Conservation (phyloP, 2,888 invertebrate species). For the Emmelina monodactyla region DNA sequence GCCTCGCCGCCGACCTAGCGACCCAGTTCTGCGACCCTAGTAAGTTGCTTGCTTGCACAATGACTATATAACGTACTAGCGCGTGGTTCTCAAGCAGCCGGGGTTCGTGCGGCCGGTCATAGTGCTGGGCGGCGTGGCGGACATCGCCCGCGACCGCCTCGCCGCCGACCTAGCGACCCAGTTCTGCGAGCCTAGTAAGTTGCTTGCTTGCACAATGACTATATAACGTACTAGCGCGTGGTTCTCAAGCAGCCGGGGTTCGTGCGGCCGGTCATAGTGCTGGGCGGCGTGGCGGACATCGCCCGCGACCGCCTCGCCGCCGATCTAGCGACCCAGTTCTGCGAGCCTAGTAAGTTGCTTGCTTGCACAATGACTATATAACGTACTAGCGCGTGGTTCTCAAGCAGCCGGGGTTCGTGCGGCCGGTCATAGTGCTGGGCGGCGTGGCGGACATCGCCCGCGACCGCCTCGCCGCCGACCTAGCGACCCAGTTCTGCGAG, state of each 20-base stretch:
- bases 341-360: conserved; percentile 90
- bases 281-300: conserved; percentile 93
- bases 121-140: conserved; percentile 93
- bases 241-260: conserved; percentile 92
- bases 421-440: conserved; percentile 96
- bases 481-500: conserved; percentile 93
- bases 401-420: conserved; percentile 90
- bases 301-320: conserved; percentile 89
- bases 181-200: conserved; percentile 91
- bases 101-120: conserved; percentile 96
- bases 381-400: conserved; percentile 95
- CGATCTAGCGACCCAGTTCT: conserved; percentile 93
- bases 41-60: too few relatives aligned
- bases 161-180: conserved; percentile 91
- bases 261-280: conserved; percentile 92
- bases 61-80: too few relatives aligned
- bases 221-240: conserved; percentile 97
- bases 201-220: too few relatives aligned
- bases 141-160: conserved; percentile 90
- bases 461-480: conserved; percentile 88
- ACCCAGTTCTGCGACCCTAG: conserved; percentile 96
- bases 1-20: conserved; percentile 87
- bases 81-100: conserved; percentile 90
- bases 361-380: too few relatives aligned
- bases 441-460: conserved; percentile 93